Base-by-base conservation (phyloP, 2,113 vertebrate species). In the Scytalopus superciliaris region DNA sequence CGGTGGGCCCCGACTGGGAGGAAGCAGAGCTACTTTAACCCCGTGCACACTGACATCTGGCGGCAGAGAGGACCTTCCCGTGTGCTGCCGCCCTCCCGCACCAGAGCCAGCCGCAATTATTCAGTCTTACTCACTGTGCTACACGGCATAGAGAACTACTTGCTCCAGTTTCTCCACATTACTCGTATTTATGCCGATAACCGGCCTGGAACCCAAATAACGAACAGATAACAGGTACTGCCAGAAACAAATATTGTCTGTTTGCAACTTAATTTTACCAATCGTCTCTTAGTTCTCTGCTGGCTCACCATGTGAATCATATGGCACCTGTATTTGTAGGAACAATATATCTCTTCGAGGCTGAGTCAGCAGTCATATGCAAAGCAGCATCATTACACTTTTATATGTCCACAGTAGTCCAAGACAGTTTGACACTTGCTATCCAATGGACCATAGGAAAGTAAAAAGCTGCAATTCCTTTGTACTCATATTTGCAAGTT, bases 31-130 rank as follows among this genome's bases (percentile, higher is more conserved):
- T 22, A 42, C 9, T 39, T 63, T 74, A 75, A 59, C 69, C 89
- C 55, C 16, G 93, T 37, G 53, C 60, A 76, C 83, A 76, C 95
- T 96, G 97, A 97, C 97, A 97, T 28, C 97, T 98, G 97, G 91
- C 79, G 97, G 97, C 82, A 83, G 50, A 24, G 16, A 45, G 76
- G 30, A 57, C 75, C 50, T 37, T 80, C 17, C 35, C 0, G 6
- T 1, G 6, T 4, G 40, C 50, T 28, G 24, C n/a, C 35, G 53
- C 33, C 67, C 47, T 85, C 49, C 39, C 25, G 21, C 14, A n/a
- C n/a, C n/a, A n/a, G n/a, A n/a, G n/a, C n/a, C n/a, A n/a, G n/a
- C n/a, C n/a, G n/a, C n/a, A n/a, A n/a, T n/a, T n/a, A n/a, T n/a
- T n/a, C n/a, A n/a, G n/a, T n/a, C n/a, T n/a, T n/a, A n/a, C n/a